phyloP scores from a whole-genome alignment of 2,888 invertebrate genomes.

The Calameuta idolon region DNA sequence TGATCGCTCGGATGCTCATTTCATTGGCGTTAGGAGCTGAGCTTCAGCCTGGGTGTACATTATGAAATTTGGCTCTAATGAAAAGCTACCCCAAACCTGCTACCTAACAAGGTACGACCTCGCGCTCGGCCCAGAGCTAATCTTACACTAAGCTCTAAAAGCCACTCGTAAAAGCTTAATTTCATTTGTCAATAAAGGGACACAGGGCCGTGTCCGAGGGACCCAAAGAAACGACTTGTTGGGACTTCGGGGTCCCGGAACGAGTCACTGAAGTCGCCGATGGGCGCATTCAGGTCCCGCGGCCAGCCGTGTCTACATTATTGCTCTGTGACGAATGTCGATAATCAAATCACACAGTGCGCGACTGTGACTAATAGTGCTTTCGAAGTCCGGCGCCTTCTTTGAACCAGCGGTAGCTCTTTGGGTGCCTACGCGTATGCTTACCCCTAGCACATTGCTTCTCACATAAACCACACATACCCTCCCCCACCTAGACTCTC shows the following conservation, averaged over 20 bases:
- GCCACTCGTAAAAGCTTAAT: slow-evolving; percentile 27
- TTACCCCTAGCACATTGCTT: not conserved
- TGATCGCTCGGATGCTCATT: slow-evolving; percentile 8
- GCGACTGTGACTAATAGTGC: slow-evolving; percentile 34
- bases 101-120: slow-evolving; percentile 5
- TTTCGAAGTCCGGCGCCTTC: slow-evolving; percentile 32
- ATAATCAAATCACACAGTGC: slow-evolving; percentile 42
- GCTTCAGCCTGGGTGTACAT: slow-evolving; percentile 25
- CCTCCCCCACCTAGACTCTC: not conserved
- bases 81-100: slow-evolving; percentile 23
- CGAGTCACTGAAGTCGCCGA: slow-evolving; percentile 1
- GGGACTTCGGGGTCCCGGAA: slow-evolving; percentile 1
- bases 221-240: not conserved
- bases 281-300: not conserved
- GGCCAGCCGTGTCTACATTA: slow-evolving; percentile 35
- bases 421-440: not conserved
- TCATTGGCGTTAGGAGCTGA: slow-evolving; percentile 16
- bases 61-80: slow-evolving; percentile 40
- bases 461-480: not conserved
- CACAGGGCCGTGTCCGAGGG: not conserved
- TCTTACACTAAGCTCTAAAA: slow-evolving; percentile 10
- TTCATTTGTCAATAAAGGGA: slow-evolving; percentile 23
- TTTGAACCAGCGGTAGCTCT: not conserved
- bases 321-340: slow-evolving; percentile 41
- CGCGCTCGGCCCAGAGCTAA: slow-evolving; percentile 9